These are phyloP conservation scores for Morpho helenor DNA, from an alignment of 2,888 invertebrate genomes.

Conservation along the genomic window DNA sequence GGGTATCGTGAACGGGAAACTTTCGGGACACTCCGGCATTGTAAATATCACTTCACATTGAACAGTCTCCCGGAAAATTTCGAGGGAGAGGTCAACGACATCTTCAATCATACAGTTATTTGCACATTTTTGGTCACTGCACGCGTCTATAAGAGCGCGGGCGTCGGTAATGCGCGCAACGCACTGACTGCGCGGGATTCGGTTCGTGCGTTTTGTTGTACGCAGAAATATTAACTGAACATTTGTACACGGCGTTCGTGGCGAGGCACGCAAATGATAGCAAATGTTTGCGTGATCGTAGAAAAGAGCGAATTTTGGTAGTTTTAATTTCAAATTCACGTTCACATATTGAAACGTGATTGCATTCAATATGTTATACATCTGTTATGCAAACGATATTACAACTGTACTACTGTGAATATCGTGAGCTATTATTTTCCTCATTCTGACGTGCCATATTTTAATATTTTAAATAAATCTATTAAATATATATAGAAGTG, in stretches of 20 bases:
- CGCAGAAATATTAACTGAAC: constrained; percentile 18
- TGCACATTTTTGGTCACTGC: constrained; percentile 29
- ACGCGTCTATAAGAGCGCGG: constrained; percentile 35
- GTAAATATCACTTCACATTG: constrained; percentile 46
- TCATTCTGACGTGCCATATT: too few relatives aligned
- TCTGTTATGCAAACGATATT: too few relatives aligned
- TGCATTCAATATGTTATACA: too few relatives aligned
- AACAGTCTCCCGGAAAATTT: constrained; percentile 36
- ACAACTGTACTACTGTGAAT: too few relatives aligned
- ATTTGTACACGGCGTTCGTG: constrained; percentile 19
- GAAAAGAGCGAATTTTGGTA: constrained; percentile 1
- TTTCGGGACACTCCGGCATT: constrained; percentile 74
- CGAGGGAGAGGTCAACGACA: constrained; percentile 44
- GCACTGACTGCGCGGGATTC: constrained; percentile 33
- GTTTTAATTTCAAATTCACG: not conserved
- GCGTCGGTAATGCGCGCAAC: constrained; percentile 41
- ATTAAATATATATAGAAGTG: too few relatives aligned
- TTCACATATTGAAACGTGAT: too few relatives aligned
- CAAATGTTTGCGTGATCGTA: constrained; percentile 13
- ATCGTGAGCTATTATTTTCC: too few relatives aligned
- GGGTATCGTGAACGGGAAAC: constrained; percentile 66
- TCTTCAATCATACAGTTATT: constrained; percentile 34
- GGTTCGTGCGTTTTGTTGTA: constrained; percentile 6
- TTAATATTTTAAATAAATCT: too few relatives aligned
- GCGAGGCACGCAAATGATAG: constrained; percentile 26